phyloP scores from a whole-genome alignment of 2,888 invertebrate genomes.

The Lumbricus terrestris region DNA sequence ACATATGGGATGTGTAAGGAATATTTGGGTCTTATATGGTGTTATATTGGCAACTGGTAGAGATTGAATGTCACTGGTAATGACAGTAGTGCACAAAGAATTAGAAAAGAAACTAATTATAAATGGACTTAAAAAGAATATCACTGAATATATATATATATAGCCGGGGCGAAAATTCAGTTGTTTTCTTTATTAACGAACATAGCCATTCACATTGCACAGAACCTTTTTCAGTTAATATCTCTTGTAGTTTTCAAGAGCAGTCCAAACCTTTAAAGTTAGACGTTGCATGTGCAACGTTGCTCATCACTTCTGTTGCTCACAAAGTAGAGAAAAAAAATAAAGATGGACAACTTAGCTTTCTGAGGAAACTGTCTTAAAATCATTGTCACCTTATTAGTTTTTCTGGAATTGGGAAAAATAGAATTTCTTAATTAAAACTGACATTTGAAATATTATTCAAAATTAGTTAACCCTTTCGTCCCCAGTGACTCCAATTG shows the following conservation, averaged over 20 bases:
- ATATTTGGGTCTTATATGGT: no score
- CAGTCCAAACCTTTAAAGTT: background rate
- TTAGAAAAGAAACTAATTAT: no score
- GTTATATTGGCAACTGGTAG: no score
- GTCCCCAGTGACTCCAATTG: no score
- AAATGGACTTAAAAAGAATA: no score
- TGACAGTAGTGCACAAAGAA: no score
- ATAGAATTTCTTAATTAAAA: background rate
- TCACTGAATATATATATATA: no score
- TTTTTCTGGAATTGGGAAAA: no score
- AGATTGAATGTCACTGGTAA: no score
- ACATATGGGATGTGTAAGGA: no score
- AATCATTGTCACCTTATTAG: background rate
- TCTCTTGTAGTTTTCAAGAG: background rate
- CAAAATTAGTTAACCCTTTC: no score
- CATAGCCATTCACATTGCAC: background rate
- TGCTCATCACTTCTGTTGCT: background rate
- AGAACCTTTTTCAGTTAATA: background rate
- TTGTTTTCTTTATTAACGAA: background rate
- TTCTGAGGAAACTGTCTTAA: background rate
- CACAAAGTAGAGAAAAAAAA: background rate
- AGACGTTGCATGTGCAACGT: background rate
- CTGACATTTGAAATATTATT: background rate
- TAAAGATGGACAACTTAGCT: background rate
- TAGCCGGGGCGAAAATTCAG: background rate